Percentiles rank a stretch among this genome's conserved stretches.
Evolutionary conservation across 2,797 vertebrate genomes (phyloP).

Genomic region (Spondyliosoma cantharus): DNA sequence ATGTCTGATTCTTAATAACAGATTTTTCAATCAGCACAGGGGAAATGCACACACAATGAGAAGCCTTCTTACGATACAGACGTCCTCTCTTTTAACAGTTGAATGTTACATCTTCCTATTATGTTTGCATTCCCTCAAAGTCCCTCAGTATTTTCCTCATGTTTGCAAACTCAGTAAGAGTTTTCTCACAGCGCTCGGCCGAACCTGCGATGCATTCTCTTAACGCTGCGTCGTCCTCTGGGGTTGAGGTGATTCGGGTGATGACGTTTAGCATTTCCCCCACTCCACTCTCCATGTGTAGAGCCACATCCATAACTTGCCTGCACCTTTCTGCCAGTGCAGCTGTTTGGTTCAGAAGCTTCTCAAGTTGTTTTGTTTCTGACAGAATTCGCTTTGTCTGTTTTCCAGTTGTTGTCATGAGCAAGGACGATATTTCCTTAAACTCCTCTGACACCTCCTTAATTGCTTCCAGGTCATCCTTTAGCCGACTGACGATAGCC

Average conservation of each 20-base stretch:
- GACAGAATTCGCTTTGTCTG: not conserved
- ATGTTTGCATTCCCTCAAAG: not conserved
- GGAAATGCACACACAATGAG: too few relatives aligned
- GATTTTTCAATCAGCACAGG: too few relatives aligned
- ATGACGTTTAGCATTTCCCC: not conserved
- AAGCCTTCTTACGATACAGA: too few relatives aligned
- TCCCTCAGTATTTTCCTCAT: rapidly evolving
- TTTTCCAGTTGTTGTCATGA: not conserved
- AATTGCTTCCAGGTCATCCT: not conserved
- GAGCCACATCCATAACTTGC: not conserved
- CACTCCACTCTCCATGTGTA: not conserved
- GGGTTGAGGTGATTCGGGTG: not conserved
- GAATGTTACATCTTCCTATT: not conserved
- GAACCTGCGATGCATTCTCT: not conserved
- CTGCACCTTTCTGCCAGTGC: not conserved
- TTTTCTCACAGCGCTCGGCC: not conserved
- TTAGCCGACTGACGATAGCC: not conserved
- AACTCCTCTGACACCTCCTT: not conserved
- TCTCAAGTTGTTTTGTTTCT: rapidly evolving
- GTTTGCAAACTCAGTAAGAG: not conserved
- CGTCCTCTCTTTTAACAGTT: not conserved
- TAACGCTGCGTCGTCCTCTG: not conserved
- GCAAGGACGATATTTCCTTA: not conserved
- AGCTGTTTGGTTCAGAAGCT: not conserved
- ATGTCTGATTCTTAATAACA: too few relatives aligned